Evolutionary conservation across 2,888 invertebrate species (phyloP), one percentile per base, ranked within the genome.

Genomic region (Cynaeus angustus): DNA sequence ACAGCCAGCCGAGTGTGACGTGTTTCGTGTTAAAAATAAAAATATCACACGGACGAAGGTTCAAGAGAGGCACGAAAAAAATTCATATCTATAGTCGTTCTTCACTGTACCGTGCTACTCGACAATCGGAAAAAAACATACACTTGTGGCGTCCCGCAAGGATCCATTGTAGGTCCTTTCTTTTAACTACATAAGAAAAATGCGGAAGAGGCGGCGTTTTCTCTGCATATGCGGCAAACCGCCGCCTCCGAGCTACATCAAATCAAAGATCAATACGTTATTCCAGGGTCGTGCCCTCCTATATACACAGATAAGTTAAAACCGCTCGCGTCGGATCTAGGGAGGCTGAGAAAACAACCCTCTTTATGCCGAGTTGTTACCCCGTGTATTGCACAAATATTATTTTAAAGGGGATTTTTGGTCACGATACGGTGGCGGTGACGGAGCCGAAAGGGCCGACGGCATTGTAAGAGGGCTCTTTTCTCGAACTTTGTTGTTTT

Each of bases 321-420:
- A 75, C 72, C 68, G 48, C 26, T 61, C 30, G 28, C 30, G 41
- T 28, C 28, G 14, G 21, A 8, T 16, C 28, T 12, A 13, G 41
- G 75, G 66, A 76, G 81, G 81, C 83, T 83, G 83, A 72, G 81
- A 83, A 83, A 83, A 83, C 82, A 83, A 74, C 76, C 74, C 77
- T 80, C 79, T 79, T 83, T 83, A 82, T 83, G 75, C 72, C 67
- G 72, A 83, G 81, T 83, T 82, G 83, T 83, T 83, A 83, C 79
- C 78, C 80, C 82, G 80, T 81, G 77, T 75, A 72, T 71, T 65
- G 73, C 68, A 74, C 75, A 82, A 82, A 83, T 83, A 82, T 83
- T 83, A 81, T 83, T 81, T 75, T 78, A 82, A 80, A 78, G 82
- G 82, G 82, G 75, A 75, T 77, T 79, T 78, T 80, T 78, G 52